Conservation (phyloP, 2,797 vertebrate species). For the Chiroxiphia lanceolata region DNA sequence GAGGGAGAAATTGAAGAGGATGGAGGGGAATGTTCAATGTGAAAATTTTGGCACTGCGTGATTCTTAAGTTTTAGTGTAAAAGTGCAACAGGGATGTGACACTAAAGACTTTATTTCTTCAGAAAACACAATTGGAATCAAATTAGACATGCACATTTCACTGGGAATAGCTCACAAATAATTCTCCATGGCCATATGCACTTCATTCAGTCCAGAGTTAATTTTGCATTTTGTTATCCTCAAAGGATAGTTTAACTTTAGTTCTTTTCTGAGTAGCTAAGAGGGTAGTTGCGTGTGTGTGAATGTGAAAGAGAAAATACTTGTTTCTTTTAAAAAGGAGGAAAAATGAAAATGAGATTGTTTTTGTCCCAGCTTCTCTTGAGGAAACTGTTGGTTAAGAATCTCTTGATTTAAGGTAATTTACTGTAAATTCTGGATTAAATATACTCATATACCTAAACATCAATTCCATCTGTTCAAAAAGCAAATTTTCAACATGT, state of each 20-base stretch:
- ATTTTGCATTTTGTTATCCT: slow-evolving; percentile 50
- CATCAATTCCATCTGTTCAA: background rate
- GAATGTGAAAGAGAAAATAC: background rate
- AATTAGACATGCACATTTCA: slow-evolving; percentile 31
- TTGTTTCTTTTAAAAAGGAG: background rate
- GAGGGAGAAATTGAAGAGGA: background rate
- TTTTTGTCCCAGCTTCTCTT: background rate
- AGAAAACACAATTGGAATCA: background rate
- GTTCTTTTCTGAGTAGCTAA: slow-evolving; percentile 14
- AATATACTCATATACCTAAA: background rate
- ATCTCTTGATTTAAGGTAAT: background rate
- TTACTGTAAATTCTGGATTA: background rate
- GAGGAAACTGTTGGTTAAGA: background rate
- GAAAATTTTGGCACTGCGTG: background rate
- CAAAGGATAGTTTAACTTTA: slow-evolving; percentile 35
- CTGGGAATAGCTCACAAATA: slow-evolving; percentile 30
- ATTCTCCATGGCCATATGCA: slow-evolving; percentile 19
- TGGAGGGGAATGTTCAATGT: background rate
- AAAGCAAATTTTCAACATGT: background rate
- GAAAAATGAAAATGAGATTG: background rate
- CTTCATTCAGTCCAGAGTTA: slow-evolving; percentile 49
- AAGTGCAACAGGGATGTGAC: background rate
- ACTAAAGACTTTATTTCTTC: slow-evolving; percentile 16
- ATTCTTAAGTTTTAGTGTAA: background rate
- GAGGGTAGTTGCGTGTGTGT: background rate